Conservation (phyloP, 2,888 invertebrate species). For the Lasius fuliginosus region DNA sequence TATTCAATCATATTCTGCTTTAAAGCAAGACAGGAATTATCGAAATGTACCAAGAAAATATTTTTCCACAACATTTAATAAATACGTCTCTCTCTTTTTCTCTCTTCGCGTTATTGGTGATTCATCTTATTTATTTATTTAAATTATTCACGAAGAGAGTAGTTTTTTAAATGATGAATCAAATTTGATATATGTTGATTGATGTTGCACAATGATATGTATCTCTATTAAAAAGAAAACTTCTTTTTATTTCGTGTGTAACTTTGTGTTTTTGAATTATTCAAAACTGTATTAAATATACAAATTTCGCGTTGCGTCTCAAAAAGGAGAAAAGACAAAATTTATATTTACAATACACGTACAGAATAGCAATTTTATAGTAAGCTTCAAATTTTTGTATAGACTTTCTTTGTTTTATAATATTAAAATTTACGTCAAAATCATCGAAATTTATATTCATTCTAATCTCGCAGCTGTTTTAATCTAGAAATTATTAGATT, state of each 20-base stretch:
- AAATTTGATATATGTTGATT: slow-evolving; percentile 1
- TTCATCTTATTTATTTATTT: slow-evolving; percentile 16
- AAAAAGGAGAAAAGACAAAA: not conserved
- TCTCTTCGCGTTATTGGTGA: not conserved
- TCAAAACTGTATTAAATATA: slow-evolving; percentile 18
- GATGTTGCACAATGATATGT: slow-evolving; percentile 11
- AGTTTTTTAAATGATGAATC: not conserved
- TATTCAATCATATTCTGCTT: not conserved
- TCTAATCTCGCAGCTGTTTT: not conserved
- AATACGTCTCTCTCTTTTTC: not conserved
- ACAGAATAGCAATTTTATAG: slow-evolving; percentile 4
- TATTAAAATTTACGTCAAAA: slow-evolving; percentile 18
- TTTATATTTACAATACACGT: slow-evolving; percentile 23
- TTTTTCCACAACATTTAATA: not conserved
- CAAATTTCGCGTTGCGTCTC: not conserved
- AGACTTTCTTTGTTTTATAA: slow-evolving; percentile 19
- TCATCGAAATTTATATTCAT: slow-evolving; percentile 16
- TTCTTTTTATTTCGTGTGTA: slow-evolving; percentile 13
- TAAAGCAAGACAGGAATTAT: not conserved
- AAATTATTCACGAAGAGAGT: not conserved
- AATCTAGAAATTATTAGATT: not conserved
- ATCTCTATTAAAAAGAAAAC: slow-evolving; percentile 8
- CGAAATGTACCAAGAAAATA: slow-evolving; percentile 4
- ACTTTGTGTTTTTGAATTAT: slow-evolving; percentile 41
- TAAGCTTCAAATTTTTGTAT: slow-evolving; percentile 1